Base-by-base conservation (phyloP, 2,888 invertebrate species). In the Andricus curvator region DNA sequence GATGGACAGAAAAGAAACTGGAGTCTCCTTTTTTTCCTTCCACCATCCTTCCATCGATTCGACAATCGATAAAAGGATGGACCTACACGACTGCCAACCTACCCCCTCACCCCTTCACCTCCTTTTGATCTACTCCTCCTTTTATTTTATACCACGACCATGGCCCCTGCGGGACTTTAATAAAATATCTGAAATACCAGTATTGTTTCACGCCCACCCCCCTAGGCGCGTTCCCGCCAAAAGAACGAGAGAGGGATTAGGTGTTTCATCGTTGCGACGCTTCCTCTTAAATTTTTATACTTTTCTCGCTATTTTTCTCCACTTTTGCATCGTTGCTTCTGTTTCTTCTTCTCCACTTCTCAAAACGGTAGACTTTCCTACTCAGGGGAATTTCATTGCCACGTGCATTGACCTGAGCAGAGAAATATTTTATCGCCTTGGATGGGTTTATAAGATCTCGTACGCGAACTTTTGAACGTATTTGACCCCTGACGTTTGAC, bases 131-230 rank as follows among this genome's bases (percentile, higher is more conserved):
- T 25, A 17, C 67, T 15, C 15, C 29, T 56, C 48, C 51, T 22
- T 77, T 22, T 77, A 74, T 56, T 81, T 83, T 81, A 83, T 84
- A 83, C 85, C 87, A 81, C 79, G 85, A 85, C 83, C 88, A 82
- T 82, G 83, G 85, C 86, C n/a, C 87, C 87, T 87, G 84, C 84
- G 88, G 88, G 90, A 91, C 88, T 91, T 91, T 89, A 90, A 91
- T 91, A 91, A 91, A 91, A 91, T 91, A 90, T 91, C 87, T 89
- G 88, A 89, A 91, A 91, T 91, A 89, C 90, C 90, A 88, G 90
- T 90, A 90, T 90, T 91, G 90, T 90, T 88, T 88, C 86, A 78
- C 84, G 84, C 87, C 84, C 83, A 81, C 81, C 80, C 78, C 84
- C 77, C 48, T 15, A 33, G 65, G 84, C 82, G 77, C 80, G 80